phyloP scores from a whole-genome alignment of 2,113 vertebrate genomes.

The Sarotherodon lohbergeri region DNA sequence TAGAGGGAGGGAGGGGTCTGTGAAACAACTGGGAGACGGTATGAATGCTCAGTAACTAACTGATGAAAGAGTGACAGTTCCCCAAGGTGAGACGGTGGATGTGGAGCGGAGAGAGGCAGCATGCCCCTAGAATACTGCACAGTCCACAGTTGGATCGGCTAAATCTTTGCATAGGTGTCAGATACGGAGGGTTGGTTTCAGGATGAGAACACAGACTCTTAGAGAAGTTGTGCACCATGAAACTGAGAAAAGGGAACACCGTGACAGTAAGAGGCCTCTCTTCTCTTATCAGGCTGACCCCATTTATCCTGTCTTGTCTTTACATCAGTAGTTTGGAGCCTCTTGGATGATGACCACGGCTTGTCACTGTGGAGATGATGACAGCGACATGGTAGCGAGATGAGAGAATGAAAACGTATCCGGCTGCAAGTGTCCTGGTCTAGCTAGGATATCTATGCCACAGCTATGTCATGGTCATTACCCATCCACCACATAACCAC shows the following conservation, averaged over 20 bases:
- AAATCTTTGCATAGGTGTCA: constrained; percentile 35
- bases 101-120: constrained; percentile 37
- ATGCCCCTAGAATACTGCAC: constrained; percentile 40
- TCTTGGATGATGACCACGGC: background rate
- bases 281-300: constrained; percentile 28
- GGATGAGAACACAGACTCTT: background rate
- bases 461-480: constrained; percentile 33
- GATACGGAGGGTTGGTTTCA: constrained; percentile 9
- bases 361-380: background rate
- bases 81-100: constrained; percentile 49
- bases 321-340: background rate
- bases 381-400: constrained; percentile 12
- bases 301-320: constrained; percentile 1
- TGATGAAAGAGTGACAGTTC: constrained; percentile 63
- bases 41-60: constrained; percentile 51
- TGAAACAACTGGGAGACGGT: constrained; percentile 12
- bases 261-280: background rate
- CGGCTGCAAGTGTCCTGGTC: background rate
- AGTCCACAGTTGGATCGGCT: constrained; percentile 26
- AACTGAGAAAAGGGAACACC: background rate
- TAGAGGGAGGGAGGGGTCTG: constrained; percentile 15
- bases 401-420: constrained; percentile 10
- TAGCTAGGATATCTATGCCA: constrained; percentile 4
- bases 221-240: background rate
- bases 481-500: background rate